Conservation (phyloP, 2,797 vertebrate species). For the Sus cebifrons region DNA sequence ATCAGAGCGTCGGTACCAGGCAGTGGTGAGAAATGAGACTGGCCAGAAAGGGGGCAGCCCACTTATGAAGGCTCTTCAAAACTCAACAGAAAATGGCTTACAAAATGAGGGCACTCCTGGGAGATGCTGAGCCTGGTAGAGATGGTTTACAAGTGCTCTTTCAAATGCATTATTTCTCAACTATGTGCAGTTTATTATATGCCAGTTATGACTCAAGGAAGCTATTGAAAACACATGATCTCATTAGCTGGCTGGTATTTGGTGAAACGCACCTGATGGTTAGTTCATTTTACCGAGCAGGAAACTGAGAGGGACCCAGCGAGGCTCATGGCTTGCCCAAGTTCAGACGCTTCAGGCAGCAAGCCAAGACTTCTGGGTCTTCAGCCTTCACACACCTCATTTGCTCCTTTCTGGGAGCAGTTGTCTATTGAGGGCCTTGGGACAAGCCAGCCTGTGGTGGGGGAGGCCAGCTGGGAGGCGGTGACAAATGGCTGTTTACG, state of each 20-base stretch:
- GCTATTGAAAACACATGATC: constrained; percentile 44
- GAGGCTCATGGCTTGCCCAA: not conserved
- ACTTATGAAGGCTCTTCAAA: not conserved
- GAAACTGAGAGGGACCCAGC: constrained; percentile 56
- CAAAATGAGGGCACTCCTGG: not conserved
- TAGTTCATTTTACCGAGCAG: constrained; percentile 34
- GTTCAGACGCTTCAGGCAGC: not conserved
- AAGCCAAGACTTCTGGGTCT: not conserved
- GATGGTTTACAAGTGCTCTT: constrained; percentile 40
- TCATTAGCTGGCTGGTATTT: constrained; percentile 1
- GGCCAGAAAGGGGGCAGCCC: not conserved
- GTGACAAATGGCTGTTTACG: not conserved
- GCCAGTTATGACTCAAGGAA: not conserved
- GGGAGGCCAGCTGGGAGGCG: not conserved
- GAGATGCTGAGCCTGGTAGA: not conserved
- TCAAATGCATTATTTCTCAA: not conserved
- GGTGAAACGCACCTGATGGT: constrained; percentile 5
- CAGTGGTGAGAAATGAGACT: not conserved
- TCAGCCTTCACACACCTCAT: not conserved
- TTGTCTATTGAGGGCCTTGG: not conserved
- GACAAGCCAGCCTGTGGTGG: not conserved
- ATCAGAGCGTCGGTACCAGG: not conserved
- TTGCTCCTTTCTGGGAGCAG: not conserved
- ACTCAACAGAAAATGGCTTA: not conserved
- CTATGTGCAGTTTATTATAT: not conserved